These are phyloP conservation scores for Channa argus DNA, from an alignment of 2,113 vertebrate genomes.

Conservation along the genomic window DNA sequence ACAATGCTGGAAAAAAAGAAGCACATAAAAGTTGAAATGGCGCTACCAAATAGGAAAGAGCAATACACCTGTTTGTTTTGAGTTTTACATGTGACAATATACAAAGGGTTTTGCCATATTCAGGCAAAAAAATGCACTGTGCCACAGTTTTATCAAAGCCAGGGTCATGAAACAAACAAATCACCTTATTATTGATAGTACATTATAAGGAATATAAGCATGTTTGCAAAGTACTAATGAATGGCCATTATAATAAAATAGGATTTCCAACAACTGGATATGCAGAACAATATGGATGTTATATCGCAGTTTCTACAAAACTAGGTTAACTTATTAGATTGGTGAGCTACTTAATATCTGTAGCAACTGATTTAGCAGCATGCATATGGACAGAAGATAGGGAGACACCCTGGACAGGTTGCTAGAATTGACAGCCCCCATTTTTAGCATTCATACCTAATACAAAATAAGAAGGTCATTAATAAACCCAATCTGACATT, in stretches of 20 bases:
- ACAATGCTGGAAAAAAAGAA: conserved; percentile 15
- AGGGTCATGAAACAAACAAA: too few relatives aligned
- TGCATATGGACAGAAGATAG: neutral
- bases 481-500: neutral
- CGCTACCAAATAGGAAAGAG: conserved; percentile 10
- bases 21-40: conserved; percentile 36
- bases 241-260: too few relatives aligned
- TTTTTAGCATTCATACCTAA: neutral
- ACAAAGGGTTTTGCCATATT: neutral
- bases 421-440: neutral
- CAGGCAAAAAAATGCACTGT: neutral
- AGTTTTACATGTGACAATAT: neutral
- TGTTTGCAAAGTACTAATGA: too few relatives aligned
- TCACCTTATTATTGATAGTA: too few relatives aligned
- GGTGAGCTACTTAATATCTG: too few relatives aligned
- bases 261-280: too few relatives aligned
- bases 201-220: too few relatives aligned
- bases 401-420: neutral
- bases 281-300: too few relatives aligned
- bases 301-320: too few relatives aligned
- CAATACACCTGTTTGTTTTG: conserved; percentile 10
- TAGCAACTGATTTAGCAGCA: neutral
- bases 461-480: neutral
- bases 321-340: too few relatives aligned
- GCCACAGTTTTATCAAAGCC: neutral